Conservation (phyloP, 2,797 vertebrate genomes). For the Rhinella marina region DNA sequence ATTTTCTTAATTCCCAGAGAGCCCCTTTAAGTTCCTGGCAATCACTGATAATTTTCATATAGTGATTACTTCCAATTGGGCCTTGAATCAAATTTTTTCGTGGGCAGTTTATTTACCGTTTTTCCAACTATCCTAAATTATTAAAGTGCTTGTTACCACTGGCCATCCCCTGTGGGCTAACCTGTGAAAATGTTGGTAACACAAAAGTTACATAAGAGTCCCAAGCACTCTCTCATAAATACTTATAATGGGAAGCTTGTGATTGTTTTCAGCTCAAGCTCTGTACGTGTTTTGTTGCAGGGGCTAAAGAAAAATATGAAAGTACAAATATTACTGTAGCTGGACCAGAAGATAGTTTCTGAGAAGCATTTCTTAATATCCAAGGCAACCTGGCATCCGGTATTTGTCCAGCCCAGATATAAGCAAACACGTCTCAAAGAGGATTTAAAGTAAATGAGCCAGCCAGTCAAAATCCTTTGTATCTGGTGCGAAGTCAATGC, state of each 20-base stretch:
- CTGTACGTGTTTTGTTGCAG: background rate
- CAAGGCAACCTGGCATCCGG: conserved; percentile 2
- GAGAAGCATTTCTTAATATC: conserved; percentile 4
- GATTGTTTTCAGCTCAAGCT: background rate
- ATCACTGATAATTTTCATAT: no score
- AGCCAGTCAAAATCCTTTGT: conserved; percentile 32
- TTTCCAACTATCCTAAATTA: background rate
- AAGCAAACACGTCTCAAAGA: conserved; percentile 43
- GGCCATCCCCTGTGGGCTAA: background rate
- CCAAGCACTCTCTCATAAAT: no score
- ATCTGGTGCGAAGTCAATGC: conserved; percentile 35
- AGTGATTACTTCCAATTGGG: background rate
- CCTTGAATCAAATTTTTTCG: background rate
- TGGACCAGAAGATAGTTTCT: conserved; percentile 16
- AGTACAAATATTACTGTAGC: background rate
- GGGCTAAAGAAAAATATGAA: background rate
- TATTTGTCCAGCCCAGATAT: conserved; percentile 26
- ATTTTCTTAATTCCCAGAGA: no score
- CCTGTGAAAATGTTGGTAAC: background rate
- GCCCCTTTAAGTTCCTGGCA: no score
- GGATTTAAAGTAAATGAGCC: conserved; percentile 46
- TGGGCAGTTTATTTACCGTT: no score
- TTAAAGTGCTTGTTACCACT: background rate
- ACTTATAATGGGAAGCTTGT: no score
- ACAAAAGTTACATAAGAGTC: background rate